Evolutionary conservation across 2,797 vertebrate genomes (phyloP).

Genomic region (Parauchenoglanis punctatus): DNA sequence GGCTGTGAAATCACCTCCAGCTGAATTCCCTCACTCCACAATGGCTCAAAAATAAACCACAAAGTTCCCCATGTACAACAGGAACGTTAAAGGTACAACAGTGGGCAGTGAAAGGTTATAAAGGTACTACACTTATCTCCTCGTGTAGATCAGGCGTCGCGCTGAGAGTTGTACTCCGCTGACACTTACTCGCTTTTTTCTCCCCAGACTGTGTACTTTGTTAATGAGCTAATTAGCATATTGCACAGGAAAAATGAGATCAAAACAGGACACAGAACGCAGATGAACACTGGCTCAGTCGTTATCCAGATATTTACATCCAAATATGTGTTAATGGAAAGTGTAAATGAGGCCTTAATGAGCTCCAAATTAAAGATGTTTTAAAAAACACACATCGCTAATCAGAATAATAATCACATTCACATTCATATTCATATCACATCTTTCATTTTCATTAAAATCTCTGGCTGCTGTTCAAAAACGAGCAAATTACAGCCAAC

Average conservation of each 20-base stretch:
- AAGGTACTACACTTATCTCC: not conserved
- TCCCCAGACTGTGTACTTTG: too few species aligned
- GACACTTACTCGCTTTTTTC: not conserved
- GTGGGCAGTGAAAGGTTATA: not conserved
- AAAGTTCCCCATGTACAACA: not conserved
- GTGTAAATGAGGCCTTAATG: constrained; percentile 25
- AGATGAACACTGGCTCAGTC: not conserved
- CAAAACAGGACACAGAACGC: not conserved
- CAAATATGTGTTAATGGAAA: constrained; percentile 13
- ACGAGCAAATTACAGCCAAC: not conserved
- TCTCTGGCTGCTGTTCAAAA: not conserved
- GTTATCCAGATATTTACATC: constrained; percentile 2
- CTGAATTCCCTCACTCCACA: not conserved
- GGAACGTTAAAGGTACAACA: not conserved
- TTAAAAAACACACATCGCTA: not conserved
- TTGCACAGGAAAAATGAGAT: not conserved
- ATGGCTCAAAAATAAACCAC: not conserved
- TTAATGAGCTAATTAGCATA: constrained; percentile 23
- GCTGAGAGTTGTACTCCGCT: not conserved
- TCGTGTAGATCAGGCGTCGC: not conserved
- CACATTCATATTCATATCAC: not conserved
- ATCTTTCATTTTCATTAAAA: not conserved
- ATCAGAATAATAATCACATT: constrained; percentile 10
- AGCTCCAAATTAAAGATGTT: constrained; percentile 16
- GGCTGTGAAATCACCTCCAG: not conserved